These are phyloP conservation scores for Ctenosaura bakeri DNA, from an alignment of 2,797 vertebrate genomes.

Conservation along the genomic window DNA sequence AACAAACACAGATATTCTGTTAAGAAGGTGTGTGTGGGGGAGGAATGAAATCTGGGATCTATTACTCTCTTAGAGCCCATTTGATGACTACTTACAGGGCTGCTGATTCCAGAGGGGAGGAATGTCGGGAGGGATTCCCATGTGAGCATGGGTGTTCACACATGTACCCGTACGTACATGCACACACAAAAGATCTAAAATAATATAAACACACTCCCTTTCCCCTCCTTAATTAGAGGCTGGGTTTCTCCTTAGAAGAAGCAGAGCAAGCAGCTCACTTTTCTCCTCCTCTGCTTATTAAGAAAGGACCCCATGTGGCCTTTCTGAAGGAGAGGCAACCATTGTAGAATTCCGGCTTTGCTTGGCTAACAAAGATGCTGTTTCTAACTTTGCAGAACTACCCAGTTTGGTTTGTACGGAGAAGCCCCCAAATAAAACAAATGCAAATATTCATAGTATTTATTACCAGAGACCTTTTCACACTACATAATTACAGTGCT, in stretches of 20 bases:
- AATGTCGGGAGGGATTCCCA: neutral
- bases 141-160: neutral
- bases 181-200: neutral
- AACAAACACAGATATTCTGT: conserved; percentile 22
- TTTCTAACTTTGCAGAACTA: neutral
- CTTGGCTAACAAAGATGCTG: neutral
- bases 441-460: neutral
- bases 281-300: neutral
- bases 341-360: neutral
- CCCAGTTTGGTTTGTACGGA: conserved; percentile 3
- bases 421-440: neutral
- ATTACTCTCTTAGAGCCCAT: conserved; percentile 3
- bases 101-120: neutral
- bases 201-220: neutral
- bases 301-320: neutral
- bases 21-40: conserved; percentile 32
- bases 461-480: neutral
- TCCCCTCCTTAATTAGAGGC: neutral
- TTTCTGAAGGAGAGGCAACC: neutral
- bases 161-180: neutral
- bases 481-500: no score
- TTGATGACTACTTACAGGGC: neutral
- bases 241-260: neutral
- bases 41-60: conserved; percentile 47
- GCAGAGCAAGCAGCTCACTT: neutral